Evolutionary conservation across 92 coral and sea anemone species (phyloP).

Genomic region (Montipora capitata): DNA sequence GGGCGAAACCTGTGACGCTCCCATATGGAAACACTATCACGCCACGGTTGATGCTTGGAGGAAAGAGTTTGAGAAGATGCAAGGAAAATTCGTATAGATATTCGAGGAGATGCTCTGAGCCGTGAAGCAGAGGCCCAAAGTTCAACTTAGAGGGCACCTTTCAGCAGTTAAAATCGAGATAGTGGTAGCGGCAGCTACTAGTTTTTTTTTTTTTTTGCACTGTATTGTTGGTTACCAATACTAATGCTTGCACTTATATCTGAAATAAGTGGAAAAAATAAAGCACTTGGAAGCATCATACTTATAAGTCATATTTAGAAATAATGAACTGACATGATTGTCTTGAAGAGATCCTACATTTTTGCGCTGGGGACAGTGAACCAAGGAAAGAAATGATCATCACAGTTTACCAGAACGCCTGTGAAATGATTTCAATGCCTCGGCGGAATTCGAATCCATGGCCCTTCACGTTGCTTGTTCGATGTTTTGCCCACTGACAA

Average conservation of each 20-base stretch:
- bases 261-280: not conserved
- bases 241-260: not conserved
- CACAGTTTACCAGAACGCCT: not conserved
- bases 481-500: not conserved
- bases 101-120: not conserved
- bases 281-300: not conserved
- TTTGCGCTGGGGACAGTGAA: not conserved
- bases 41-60: constrained; percentile 23
- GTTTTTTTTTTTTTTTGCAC: not conserved
- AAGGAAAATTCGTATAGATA: not conserved
- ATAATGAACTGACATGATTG: not conserved
- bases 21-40: constrained; percentile 10
- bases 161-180: not conserved
- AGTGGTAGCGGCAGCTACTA: not conserved
- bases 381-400: not conserved
- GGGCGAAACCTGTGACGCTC: not conserved
- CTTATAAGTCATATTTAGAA: not conserved
- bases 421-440: not conserved
- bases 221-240: not conserved
- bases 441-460: not conserved
- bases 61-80: not conserved
- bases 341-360: not conserved
- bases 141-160: not conserved
- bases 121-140: not conserved
- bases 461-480: not conserved